Evolutionary conservation across 2,888 invertebrate genomes (phyloP), one percentile per base, ranked within the genome.

Genomic region (Aspidapion aeneum): DNA sequence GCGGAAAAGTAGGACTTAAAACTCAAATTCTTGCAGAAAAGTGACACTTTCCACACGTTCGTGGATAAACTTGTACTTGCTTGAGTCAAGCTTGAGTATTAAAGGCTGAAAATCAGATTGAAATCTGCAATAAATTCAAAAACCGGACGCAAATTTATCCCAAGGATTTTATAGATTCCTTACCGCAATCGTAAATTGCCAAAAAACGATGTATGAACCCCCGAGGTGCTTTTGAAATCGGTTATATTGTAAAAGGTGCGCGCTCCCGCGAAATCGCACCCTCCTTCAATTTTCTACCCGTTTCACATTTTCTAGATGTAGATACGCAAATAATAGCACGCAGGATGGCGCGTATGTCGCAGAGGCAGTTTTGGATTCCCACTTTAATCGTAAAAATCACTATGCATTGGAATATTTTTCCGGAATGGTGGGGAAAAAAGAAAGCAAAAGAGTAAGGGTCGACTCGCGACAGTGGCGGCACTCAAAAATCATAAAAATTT

Each of bases 381-480:
- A 72, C 68, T 71, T 78, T 80, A 79, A 80, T 78, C 78, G 78
- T 80, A 80, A 81, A 80, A 81, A 81, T 81, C 81, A 80, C 80
- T 80, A 80, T 80, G 80, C 79, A 79, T 74, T 72, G 83, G 82
- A 72, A 73, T 74, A 71, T 71, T 75, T 73, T 71, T 64, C 70
- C 74, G 73, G 73, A 64, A 62, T 64, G 55, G 57, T 18, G 54
- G 58, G 74, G n/a, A n/a, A n/a, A n/a, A 77, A 63, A 61, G 57
- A 59, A 51, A 55, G 59, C 59, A 35, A 35, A 35, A 35, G 35
- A 35, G 12, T 57, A 55, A 52, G 60, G 61, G 61, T 64, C 61
- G 59, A 60, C 57, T 57, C 51, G 59, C 63, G 55, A 61, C 60
- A 63, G 55, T 35, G 61, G 64, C 62, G 35, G n/a, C n/a, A n/a